Base-by-base conservation (phyloP, 2,888 invertebrate species). In the Andrena fulva region DNA sequence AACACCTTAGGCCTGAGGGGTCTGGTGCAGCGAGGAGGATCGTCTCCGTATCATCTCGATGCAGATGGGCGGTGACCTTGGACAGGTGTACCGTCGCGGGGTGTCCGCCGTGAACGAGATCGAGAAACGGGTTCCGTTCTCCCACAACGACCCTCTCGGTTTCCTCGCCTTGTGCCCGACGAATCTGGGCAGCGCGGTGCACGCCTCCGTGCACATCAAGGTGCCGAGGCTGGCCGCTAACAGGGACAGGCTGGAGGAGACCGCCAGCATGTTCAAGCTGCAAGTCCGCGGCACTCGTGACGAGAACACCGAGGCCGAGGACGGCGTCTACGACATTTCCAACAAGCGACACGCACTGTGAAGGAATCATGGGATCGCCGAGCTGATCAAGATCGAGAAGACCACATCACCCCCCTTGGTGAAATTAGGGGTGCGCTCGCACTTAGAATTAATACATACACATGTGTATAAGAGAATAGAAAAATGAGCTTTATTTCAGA, bases 121-220 rank as follows among this genome's bases (percentile, higher is more conserved):
- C 93, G 98, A 99, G 95, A 98, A 98, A 95, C 96, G 98, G 94
- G 94, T 99, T 91, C 98, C 98, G 35, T 99, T 99, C 96, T 98
- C 98, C 80, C 99, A 98, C 95, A 96, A 99, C 93, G 98, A 99
- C 92, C 96, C 98, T 91, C 97, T 99, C 89, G 99, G 99, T 85
- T 99, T 98, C 97, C 96, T 99, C 92, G 99, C 99, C 70, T 99
- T 99, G 97, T 99, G 99, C 96, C 99, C 99, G 86, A 98, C 99
- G 95, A 99, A 99, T 95, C 95, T 99, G 95, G 99, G 99, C 73
- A 99, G 99, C 87, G 99, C 99, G 84, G 98, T 99, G 90, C 98
- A 99, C 91, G 99, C 99, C 79, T 99, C 99, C 75, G 99, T 99
- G 93, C 99, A 99, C 96, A 99, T 99, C 95, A 98, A 98, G 95